Evolutionary conservation across 2,888 invertebrate species (phyloP).

Genomic region (Venustoraphidia nigricollis): DNA sequence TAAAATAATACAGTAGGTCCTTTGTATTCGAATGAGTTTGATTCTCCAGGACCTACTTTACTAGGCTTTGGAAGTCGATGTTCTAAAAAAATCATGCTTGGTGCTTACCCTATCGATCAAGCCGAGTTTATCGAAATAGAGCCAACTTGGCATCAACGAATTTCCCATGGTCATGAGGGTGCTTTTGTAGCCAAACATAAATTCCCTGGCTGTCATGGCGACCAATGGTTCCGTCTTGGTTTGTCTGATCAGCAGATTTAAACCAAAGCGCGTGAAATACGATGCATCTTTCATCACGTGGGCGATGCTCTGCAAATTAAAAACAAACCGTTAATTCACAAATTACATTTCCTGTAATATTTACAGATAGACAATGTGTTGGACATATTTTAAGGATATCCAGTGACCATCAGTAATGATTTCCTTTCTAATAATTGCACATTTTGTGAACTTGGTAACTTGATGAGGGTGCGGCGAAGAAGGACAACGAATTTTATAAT

Average conservation of each 20-base stretch:
- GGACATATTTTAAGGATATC: too few relatives aligned
- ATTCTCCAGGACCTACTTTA: background rate
- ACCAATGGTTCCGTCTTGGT: constrained; percentile 56
- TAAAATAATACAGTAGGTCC: too few relatives aligned
- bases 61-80: too few relatives aligned
- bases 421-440: too few relatives aligned
- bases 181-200: constrained; percentile 82
- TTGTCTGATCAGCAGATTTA: constrained; percentile 53
- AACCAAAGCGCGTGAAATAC: constrained; percentile 46
- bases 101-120: constrained; percentile 67
- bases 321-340: background rate
- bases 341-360: too few relatives aligned
- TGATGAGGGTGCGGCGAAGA: too few relatives aligned
- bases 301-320: constrained; percentile 55
- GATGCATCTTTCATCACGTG: constrained; percentile 54
- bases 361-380: too few relatives aligned
- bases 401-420: too few relatives aligned
- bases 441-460: too few relatives aligned
- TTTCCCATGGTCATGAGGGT: constrained; percentile 69
- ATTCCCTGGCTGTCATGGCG: constrained; percentile 68
- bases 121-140: constrained; percentile 74
- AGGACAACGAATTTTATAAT: too few relatives aligned
- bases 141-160: constrained; percentile 68
- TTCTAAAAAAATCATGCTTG: too few relatives aligned
- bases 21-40: background rate